phyloP scores from a whole-genome alignment of 2,797 vertebrate species.

The Halcyon badia region DNA sequence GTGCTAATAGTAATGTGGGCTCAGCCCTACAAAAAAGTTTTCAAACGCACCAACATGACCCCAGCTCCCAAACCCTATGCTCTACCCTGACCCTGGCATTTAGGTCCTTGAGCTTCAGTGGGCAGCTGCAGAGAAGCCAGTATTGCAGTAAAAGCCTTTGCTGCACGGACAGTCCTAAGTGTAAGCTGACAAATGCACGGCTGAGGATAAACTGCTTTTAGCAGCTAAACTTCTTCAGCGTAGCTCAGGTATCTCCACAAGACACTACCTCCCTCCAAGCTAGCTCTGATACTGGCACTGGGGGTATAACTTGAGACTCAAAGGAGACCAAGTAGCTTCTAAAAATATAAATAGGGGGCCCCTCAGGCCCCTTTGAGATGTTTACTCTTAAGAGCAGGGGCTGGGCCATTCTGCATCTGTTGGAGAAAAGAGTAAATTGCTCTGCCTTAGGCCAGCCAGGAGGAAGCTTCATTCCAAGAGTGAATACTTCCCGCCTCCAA shows the following conservation, averaged over 20 bases:
- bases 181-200: neutral
- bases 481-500: neutral
- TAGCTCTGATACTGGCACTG: neutral
- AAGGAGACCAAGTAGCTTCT: neutral
- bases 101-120: neutral
- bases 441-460: constrained; percentile 51
- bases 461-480: constrained; percentile 50
- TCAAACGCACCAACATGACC: neutral
- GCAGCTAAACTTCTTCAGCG: neutral
- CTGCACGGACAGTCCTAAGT: rapidly evolving
- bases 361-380: constrained; percentile 12
- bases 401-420: neutral
- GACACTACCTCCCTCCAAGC: neutral
- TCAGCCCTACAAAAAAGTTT: neutral
- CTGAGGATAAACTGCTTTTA: neutral
- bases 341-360: constrained; percentile 17
- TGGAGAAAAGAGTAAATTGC: constrained; percentile 37
- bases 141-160: neutral
- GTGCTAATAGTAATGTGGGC: neutral
- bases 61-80: neutral
- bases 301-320: neutral
- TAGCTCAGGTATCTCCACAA: neutral
- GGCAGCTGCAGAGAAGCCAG: neutral
- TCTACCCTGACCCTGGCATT: neutral
- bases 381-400: constrained; percentile 6